Evolutionary conservation across 2,797 vertebrate genomes (phyloP).

Genomic region (Scarus forsteni): DNA sequence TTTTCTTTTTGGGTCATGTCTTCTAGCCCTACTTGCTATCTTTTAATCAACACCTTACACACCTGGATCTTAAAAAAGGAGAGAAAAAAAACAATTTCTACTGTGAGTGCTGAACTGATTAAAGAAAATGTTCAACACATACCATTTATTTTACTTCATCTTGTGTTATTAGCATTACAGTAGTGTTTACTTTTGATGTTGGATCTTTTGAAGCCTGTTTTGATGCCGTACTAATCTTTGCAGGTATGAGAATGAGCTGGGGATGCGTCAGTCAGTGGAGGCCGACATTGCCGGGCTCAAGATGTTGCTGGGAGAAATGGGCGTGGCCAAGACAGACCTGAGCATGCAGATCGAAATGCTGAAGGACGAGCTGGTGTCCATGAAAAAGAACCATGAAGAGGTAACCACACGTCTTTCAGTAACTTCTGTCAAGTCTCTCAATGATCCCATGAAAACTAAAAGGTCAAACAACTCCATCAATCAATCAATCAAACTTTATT

Average conservation of each 20-base stretch:
- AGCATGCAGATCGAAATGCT: constrained; percentile 75
- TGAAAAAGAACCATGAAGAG: constrained; percentile 81
- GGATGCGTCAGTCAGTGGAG: constrained; percentile 77
- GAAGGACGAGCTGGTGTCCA: constrained; percentile 68
- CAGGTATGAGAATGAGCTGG: constrained; percentile 80
- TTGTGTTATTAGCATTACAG: neutral
- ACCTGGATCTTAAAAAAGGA: too few species aligned
- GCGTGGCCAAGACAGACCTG: constrained; percentile 68
- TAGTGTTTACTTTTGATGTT: neutral
- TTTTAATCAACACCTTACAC: too few species aligned
- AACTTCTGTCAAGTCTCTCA: too few species aligned
- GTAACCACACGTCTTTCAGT: constrained; percentile 23
- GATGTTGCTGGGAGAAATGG: constrained; percentile 68
- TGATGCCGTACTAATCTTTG: neutral
- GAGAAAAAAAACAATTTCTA: too few species aligned
- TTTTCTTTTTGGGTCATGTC: too few species aligned
- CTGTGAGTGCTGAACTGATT: too few species aligned
- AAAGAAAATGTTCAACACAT: too few species aligned
- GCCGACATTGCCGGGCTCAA: constrained; percentile 78
- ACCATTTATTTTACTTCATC: too few species aligned
- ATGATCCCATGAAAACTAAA: too few species aligned
- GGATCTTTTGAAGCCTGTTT: neutral
- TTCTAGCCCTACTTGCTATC: too few species aligned
- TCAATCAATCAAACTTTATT: too few species aligned
- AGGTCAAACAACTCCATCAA: too few species aligned